Conservation (phyloP, 2,113 vertebrate species). For the Calyptomena viridis region DNA sequence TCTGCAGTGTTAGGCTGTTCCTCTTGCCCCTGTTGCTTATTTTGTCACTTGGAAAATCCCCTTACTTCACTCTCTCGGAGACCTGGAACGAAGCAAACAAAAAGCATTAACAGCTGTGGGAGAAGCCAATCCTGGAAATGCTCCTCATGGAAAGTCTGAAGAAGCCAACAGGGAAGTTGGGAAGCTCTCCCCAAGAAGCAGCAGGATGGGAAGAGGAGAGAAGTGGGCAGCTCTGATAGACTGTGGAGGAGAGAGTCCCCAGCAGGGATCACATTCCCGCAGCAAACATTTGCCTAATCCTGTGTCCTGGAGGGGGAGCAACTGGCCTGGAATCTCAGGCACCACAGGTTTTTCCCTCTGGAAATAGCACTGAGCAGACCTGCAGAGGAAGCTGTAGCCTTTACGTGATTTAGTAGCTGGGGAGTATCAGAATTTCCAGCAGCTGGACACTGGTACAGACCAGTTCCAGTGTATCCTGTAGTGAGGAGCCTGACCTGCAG, state of each 20-base stretch:
- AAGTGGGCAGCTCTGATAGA: not conserved
- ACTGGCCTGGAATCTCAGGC: not conserved
- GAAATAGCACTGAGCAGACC: not conserved
- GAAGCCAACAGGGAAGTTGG: not conserved
- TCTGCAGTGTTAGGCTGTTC: not conserved
- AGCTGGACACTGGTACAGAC: not conserved
- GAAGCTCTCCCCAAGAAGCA: not conserved
- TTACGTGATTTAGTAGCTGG: not conserved
- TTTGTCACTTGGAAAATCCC: not conserved
- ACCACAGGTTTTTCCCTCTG: not conserved
- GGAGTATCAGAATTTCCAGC: not conserved
- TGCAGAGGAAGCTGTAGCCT: not conserved
- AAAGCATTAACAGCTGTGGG: not conserved
- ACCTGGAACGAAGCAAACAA: not conserved
- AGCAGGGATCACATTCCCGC: not conserved
- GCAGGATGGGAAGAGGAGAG: not conserved
- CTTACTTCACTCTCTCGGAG: not conserved
- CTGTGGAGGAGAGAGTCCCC: not conserved
- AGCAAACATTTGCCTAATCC: not conserved
- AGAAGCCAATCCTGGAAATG: not conserved
- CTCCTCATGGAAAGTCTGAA: not conserved
- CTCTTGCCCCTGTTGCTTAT: accelerated
- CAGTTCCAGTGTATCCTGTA: not conserved
- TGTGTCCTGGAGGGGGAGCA: not conserved
- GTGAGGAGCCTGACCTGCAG: not conserved